phyloP scores from a whole-genome alignment of 2,113 vertebrate species.

The Heliornis fulica region DNA sequence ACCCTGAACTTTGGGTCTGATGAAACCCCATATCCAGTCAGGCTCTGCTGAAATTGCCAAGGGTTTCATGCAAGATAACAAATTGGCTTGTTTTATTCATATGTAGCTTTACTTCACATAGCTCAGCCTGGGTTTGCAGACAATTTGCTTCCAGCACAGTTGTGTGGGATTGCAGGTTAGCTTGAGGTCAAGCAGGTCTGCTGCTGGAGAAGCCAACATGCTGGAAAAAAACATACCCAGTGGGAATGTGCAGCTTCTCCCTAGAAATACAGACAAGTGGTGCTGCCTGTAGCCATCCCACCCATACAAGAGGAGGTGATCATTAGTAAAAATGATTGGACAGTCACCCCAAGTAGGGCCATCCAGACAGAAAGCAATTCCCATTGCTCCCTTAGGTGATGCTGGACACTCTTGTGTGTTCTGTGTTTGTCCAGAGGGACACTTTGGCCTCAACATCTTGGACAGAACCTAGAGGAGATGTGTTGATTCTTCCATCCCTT shows the following conservation, averaged over 20 bases:
- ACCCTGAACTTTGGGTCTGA: constrained; percentile 1
- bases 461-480: not conserved
- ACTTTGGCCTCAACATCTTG: not conserved
- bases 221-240: not conserved
- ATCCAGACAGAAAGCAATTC: not conserved
- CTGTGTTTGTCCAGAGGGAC: not conserved
- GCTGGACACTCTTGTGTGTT: not conserved
- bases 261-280: not conserved
- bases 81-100: constrained; percentile 17
- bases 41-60: not conserved
- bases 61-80: not conserved
- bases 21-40: not conserved
- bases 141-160: not conserved
- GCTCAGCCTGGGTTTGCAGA: not conserved
- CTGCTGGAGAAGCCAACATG: not conserved
- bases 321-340: fast-evolving
- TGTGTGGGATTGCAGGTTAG: not conserved
- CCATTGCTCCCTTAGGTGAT: fast-evolving
- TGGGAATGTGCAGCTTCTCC: not conserved
- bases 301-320: not conserved
- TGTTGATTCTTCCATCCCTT: not conserved
- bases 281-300: not conserved
- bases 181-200: not conserved
- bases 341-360: not conserved
- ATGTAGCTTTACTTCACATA: not conserved